Evolutionary conservation across 2,888 invertebrate species (phyloP).

Genomic region (Pecten maximus): DNA sequence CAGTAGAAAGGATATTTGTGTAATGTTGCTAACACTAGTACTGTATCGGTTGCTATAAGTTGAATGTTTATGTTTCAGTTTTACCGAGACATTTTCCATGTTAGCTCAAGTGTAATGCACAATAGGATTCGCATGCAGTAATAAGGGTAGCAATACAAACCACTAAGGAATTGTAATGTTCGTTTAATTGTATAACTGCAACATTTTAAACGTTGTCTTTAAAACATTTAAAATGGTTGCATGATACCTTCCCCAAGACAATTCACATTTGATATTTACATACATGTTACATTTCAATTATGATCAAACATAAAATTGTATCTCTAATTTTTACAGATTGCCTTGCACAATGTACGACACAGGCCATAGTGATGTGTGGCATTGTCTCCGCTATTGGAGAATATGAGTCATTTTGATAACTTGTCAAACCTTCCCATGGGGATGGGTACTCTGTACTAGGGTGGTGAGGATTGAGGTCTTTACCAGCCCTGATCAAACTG

Average conservation of each 20-base stretch:
- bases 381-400: conserved; percentile 10
- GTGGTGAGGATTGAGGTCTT: background rate
- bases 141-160: conserved; percentile 18
- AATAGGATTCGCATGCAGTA: background rate
- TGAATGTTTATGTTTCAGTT: background rate
- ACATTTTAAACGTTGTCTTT: background rate
- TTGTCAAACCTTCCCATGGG: background rate
- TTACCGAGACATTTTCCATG: background rate
- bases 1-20: background rate
- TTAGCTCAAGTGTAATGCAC: conserved; percentile 14
- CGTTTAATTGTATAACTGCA: background rate
- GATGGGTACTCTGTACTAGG: background rate
- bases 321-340: conserved; percentile 6
- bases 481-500: background rate
- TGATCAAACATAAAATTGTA: conserved; percentile 27
- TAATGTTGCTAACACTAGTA: background rate
- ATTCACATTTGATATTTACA: conserved; percentile 20
- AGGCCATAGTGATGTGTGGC: background rate
- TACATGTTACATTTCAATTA: conserved; percentile 33
- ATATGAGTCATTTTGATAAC: conserved; percentile 7
- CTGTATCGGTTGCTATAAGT: background rate
- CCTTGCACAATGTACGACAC: conserved; percentile 22
- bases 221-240: conserved; percentile 9
- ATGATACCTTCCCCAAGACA: background rate
- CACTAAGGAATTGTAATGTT: background rate